Percentiles rank a stretch among this genome's conserved stretches.
These are phyloP conservation scores for Galbula dea DNA, from an alignment of 2,113 vertebrate species.

Conservation along the genomic window DNA sequence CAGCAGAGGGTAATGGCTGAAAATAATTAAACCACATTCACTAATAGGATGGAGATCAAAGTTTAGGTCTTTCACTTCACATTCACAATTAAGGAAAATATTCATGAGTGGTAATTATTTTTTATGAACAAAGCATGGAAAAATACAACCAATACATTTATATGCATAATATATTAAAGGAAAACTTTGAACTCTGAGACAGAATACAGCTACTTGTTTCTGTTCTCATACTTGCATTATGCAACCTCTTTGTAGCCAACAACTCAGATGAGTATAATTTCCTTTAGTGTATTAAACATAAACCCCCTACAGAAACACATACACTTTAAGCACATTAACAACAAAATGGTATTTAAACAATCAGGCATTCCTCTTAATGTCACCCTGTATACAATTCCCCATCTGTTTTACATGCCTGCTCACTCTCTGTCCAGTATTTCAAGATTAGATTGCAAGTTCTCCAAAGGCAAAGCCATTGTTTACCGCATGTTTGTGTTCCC, in stretches of 20 bases:
- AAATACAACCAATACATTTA: conserved; percentile 24
- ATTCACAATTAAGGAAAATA: not conserved
- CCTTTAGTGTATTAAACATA: not conserved
- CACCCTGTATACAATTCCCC: not conserved
- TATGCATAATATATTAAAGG: conserved; percentile 26
- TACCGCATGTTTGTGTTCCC: not conserved
- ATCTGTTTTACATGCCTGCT: not conserved
- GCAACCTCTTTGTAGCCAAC: not conserved
- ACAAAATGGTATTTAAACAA: conserved; percentile 3
- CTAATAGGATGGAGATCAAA: conserved; percentile 43
- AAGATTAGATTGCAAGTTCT: not conserved
- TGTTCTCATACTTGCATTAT: not conserved
- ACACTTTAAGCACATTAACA: not conserved
- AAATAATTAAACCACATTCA: conserved; percentile 14
- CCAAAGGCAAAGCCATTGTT: not conserved
- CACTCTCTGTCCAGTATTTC: not conserved
- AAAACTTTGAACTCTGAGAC: conserved; percentile 39
- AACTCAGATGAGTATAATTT: not conserved
- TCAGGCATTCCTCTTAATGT: not conserved
- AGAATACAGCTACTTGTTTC: not conserved
- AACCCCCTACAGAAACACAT: not conserved
- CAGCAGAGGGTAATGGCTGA: not conserved
- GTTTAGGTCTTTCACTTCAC: not conserved
- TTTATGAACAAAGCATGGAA: conserved; percentile 29
- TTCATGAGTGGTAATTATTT: conserved; percentile 17